Percentiles rank a stretch among this genome's conserved stretches.
Evolutionary conservation across 2,113 vertebrate species (phyloP).

Genomic region (Erythrolamprus reginae): DNA sequence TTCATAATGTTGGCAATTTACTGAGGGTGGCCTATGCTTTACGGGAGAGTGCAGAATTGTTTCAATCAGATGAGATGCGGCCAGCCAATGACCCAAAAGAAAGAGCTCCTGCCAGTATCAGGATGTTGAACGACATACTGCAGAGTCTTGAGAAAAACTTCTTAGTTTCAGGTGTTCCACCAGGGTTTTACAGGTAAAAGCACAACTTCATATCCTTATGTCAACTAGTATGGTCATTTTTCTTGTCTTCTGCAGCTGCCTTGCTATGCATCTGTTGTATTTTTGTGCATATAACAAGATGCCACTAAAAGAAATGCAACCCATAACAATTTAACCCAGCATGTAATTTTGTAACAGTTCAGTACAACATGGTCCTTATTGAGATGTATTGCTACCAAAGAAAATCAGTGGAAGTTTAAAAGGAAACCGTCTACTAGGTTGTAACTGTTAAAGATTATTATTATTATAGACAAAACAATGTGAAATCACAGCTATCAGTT

Average conservation of each 20-base stretch:
- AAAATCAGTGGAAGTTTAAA: background rate
- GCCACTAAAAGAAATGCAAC: background rate
- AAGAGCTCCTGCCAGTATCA: conserved; percentile 76
- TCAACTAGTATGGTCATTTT: background rate
- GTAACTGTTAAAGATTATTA: background rate
- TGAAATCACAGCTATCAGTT: background rate
- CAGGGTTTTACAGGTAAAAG: conserved; percentile 84
- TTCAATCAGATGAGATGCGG: conserved; percentile 92
- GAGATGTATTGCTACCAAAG: background rate
- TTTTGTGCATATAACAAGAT: background rate
- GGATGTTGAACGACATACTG: conserved; percentile 92
- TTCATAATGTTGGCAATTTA: conserved; percentile 51
- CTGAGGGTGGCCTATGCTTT: conserved; percentile 69
- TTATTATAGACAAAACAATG: background rate
- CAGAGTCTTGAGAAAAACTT: conserved; percentile 89
- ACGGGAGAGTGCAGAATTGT: conserved; percentile 79
- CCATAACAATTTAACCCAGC: background rate
- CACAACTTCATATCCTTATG: rapidly evolving
- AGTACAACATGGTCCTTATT: background rate
- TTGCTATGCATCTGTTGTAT: background rate
- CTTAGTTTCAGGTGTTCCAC: conserved; percentile 69
- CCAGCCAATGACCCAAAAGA: conserved; percentile 91
- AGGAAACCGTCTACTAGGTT: background rate
- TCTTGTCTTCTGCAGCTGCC: background rate
- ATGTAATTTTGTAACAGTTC: background rate